Evolutionary conservation across 2,888 invertebrate species (phyloP).

Genomic region (Drosophila austrosaltans): DNA sequence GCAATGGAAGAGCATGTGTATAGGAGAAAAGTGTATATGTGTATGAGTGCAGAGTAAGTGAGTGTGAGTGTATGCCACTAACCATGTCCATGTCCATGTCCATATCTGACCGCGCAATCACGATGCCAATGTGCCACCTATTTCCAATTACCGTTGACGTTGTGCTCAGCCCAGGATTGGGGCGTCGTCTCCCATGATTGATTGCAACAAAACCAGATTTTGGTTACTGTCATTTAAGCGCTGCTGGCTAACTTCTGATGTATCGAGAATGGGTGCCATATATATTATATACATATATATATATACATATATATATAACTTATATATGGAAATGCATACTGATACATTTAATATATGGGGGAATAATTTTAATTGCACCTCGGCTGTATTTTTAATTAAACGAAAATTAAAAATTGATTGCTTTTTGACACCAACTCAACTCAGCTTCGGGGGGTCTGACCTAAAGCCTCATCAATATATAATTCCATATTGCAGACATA

Average conservation of each 20-base stretch:
- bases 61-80: not conserved
- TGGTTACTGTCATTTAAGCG: constrained; percentile 74
- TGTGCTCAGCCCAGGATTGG: constrained; percentile 34
- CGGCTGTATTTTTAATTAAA: constrained; percentile 72
- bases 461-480: constrained; percentile 12
- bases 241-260: constrained; percentile 61
- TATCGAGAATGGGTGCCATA: not conserved
- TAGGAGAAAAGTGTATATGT: constrained; percentile 6
- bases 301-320: constrained; percentile 12
- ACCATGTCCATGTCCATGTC: constrained; percentile 33
- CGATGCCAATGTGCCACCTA: constrained; percentile 68
- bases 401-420: constrained; percentile 76
- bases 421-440: constrained; percentile 61
- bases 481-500: constrained; percentile 24
- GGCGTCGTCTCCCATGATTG: constrained; percentile 57
- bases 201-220: constrained; percentile 78
- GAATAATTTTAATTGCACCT: constrained; percentile 62
- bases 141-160: constrained; percentile 74
- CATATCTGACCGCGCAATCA: constrained; percentile 63
- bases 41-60: constrained; percentile 1
- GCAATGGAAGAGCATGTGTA: constrained; percentile 24
- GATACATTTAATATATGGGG: constrained; percentile 29
- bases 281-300: not conserved
- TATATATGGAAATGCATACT: constrained; percentile 42
- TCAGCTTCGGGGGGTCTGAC: constrained; percentile 18